Base-by-base conservation (phyloP, 2,113 vertebrate genomes). In the Dissostichus mawsoni region DNA sequence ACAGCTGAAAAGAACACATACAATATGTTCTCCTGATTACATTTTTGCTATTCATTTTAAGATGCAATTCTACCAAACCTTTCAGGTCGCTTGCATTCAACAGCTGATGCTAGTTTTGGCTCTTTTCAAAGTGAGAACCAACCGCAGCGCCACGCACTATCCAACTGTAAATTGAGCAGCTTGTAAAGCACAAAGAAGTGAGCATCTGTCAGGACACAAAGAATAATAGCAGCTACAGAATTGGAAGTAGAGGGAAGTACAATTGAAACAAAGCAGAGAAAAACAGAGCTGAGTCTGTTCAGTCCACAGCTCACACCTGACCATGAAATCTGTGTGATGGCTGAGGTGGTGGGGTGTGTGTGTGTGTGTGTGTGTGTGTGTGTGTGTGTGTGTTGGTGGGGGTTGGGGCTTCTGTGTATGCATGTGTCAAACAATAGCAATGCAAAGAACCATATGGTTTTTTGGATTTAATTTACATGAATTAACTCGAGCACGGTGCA, bases 301-400 rank as follows among this genome's bases (percentile, higher is more conserved):
- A 25, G 59, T 55, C 62, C 67, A 51, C 41, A 66, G 36, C n/a
- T 50, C 77, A 92, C 56, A 65, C 52, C 74, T 78, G 67, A 76
- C 72, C 83, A 41, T 91, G 90, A 92, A 92, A 93, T 93, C 78
- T 69, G 51, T 59, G 44, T 79, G 90, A 90, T 64, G 55, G 77
- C 70, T 69, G 59, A 51, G 23, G 16, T 20, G n/a, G 47, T 70
- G 69, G 11, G 0, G 20, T 16, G 63, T 75, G 44, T 48, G 16
- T 58, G 53, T 52, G 65, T 63, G 57, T 51, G 62, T 41, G 47
- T 25, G 16, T n/a, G 63, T 29, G 51, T 52, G 71, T 25, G 71
- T 68, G 13, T 57, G 29, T 82, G n/a, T 81, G 69, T 57, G 12
- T 8, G 6, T 70, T 11, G 36, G 65, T 29, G 53, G 56, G 72